Conservation (phyloP, 2,888 invertebrate species). For the Tiphia femorata region DNA sequence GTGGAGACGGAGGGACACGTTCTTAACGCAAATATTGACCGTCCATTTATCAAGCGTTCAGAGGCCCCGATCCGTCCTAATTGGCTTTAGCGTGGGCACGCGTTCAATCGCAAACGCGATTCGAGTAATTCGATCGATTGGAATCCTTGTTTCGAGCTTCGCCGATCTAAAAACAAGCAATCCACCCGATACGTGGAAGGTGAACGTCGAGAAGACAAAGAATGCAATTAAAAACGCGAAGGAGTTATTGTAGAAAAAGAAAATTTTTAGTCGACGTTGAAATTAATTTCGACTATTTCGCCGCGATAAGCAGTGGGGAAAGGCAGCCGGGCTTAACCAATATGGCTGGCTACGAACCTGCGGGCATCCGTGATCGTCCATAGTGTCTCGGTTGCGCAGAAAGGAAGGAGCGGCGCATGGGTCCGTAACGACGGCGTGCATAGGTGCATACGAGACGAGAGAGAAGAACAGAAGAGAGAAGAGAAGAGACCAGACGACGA, state of each 20-base stretch:
- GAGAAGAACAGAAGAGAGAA: too few species aligned
- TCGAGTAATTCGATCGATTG: too few species aligned
- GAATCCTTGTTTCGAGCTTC: too few species aligned
- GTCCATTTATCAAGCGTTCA: slow-evolving; percentile 60
- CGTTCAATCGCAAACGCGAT: neutral
- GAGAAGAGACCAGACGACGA: neutral
- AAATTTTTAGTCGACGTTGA: too few species aligned
- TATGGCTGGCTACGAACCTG: slow-evolving; percentile 44
- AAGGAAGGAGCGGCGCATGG: neutral
- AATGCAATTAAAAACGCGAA: too few species aligned
- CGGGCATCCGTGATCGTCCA: neutral
- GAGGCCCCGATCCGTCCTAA: slow-evolving; percentile 52
- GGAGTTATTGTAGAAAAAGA: too few species aligned
- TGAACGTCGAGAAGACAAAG: too few species aligned
- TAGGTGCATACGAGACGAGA: neutral
- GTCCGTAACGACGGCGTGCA: neutral
- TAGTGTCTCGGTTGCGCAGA: neutral
- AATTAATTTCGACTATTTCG: too few species aligned
- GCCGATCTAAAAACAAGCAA: too few species aligned
- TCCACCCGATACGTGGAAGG: too few species aligned
- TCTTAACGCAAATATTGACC: slow-evolving; percentile 62
- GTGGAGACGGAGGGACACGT: neutral
- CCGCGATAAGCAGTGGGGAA: too few species aligned
- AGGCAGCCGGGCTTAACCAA: too few species aligned
- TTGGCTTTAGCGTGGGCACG: slow-evolving; percentile 44